Conservation (phyloP, 2,797 vertebrate genomes). For the Eospalax fontanierii region DNA sequence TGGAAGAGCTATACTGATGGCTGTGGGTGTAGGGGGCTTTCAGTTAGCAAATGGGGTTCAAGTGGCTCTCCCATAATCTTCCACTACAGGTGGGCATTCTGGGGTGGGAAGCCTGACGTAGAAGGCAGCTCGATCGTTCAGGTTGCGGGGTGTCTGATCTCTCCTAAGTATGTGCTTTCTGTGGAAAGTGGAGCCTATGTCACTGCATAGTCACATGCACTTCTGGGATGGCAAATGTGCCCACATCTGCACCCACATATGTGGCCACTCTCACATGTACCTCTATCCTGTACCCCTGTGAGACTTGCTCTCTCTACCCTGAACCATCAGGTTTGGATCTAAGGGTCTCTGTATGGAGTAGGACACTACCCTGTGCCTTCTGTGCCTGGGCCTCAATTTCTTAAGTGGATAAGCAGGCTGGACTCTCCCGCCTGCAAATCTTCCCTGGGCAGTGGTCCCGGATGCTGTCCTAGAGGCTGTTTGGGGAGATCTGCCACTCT, state of each 20-base stretch:
- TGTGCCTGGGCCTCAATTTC: background rate
- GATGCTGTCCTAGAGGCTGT: background rate
- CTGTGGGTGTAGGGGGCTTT: background rate
- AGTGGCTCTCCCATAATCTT: background rate
- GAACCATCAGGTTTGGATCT: background rate
- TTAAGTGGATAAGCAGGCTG: background rate
- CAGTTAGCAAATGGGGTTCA: background rate
- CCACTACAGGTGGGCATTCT: no score
- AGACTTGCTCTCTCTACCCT: background rate
- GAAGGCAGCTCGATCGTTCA: fast-evolving
- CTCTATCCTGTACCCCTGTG: background rate
- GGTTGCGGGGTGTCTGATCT: background rate
- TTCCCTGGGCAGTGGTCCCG: background rate
- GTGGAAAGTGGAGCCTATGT: background rate
- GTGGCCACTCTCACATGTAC: background rate
- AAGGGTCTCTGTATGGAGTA: no score
- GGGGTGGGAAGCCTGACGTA: background rate
- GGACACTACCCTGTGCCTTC: no score
- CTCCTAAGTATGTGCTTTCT: background rate
- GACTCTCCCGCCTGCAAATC: no score
- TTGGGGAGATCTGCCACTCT: background rate
- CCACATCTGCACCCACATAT: background rate
- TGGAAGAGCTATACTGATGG: background rate
- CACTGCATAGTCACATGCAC: background rate
- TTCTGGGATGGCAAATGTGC: background rate